phyloP scores from a whole-genome alignment of 2,113 vertebrate genomes.

The Hypocryptadius cinnamomeus region DNA sequence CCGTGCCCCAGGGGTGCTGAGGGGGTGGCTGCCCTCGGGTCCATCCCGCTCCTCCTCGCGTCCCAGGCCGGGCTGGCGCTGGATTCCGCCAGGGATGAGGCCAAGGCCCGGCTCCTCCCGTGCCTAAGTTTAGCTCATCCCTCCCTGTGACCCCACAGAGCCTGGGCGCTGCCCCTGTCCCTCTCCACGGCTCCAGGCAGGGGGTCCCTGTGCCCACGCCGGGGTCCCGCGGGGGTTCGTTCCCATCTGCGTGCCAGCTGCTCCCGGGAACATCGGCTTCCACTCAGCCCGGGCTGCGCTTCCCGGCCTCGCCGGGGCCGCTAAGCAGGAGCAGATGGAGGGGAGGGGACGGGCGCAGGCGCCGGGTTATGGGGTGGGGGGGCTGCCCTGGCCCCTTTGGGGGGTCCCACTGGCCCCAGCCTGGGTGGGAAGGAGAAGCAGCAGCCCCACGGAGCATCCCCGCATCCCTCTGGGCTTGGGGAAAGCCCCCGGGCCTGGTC shows the following conservation, averaged over 20 bases:
- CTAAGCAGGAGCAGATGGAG: slow-evolving; percentile 48
- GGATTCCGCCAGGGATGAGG: neutral
- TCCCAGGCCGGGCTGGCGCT: neutral
- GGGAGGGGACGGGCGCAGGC: neutral
- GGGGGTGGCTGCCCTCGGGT: neutral
- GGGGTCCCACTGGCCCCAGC: neutral
- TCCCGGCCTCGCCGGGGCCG: neutral
- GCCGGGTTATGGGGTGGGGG: neutral
- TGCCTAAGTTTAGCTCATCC: neutral
- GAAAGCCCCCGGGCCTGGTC: no score
- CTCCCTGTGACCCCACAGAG: neutral
- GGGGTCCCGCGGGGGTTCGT: neutral
- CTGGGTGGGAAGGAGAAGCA: neutral
- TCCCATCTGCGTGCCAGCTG: neutral
- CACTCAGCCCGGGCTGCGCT: neutral
- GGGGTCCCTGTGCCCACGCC: neutral
- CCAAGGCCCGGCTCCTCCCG: neutral
- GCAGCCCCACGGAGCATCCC: neutral
- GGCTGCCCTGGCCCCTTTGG: neutral
- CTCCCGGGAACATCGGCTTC: slow-evolving; percentile 32
- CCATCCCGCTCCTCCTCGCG: accelerated
- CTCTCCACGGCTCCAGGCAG: accelerated
- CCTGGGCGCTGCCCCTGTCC: neutral
- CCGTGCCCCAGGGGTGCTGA: neutral
- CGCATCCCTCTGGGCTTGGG: neutral